Conservation (phyloP, 1,140 invertebrate species). For the Anastatus disparis region DNA sequence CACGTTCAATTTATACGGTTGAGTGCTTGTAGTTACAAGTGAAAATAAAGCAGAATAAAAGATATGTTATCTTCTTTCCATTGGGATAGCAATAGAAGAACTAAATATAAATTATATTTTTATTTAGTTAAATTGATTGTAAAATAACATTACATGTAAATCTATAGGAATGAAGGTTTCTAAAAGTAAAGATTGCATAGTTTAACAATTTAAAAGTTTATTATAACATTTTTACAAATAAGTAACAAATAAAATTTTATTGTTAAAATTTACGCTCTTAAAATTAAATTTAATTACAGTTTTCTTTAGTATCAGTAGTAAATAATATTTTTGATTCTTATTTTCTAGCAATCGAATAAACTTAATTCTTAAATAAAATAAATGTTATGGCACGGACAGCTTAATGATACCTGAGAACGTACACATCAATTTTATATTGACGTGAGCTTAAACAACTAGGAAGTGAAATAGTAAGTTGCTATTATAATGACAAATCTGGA, state of each 20-base stretch:
- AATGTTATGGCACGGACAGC: constrained; percentile 32
- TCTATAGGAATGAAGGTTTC: too few relatives aligned
- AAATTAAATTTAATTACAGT: background rate
- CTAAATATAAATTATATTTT: too few relatives aligned
- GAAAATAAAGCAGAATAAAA: background rate
- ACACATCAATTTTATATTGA: constrained; percentile 2
- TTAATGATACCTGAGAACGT: constrained; percentile 32
- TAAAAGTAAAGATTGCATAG: too few relatives aligned
- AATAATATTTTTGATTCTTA: constrained; percentile 25
- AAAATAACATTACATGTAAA: too few relatives aligned
- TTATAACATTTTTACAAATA: background rate
- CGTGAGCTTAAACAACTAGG: constrained; percentile 1
- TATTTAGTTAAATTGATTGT: too few relatives aligned
- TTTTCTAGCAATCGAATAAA: background rate
- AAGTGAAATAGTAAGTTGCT: constrained; percentile 2
- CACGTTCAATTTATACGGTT: background rate
- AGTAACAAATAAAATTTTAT: background rate
- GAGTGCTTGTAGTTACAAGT: background rate
- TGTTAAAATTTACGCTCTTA: background rate
- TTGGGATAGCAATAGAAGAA: background rate
- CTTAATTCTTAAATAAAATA: constrained; percentile 14
- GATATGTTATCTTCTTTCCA: background rate
- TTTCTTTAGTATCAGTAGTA: constrained; percentile 6
- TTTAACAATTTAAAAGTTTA: constrained; percentile 16
- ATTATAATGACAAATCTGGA: constrained; percentile 9